A percentile compares a stretch with the other conserved stretches of the same genome.
Conservation (phyloP, 2,113 vertebrate genomes). For the Daphoenositta chrysoptera region DNA sequence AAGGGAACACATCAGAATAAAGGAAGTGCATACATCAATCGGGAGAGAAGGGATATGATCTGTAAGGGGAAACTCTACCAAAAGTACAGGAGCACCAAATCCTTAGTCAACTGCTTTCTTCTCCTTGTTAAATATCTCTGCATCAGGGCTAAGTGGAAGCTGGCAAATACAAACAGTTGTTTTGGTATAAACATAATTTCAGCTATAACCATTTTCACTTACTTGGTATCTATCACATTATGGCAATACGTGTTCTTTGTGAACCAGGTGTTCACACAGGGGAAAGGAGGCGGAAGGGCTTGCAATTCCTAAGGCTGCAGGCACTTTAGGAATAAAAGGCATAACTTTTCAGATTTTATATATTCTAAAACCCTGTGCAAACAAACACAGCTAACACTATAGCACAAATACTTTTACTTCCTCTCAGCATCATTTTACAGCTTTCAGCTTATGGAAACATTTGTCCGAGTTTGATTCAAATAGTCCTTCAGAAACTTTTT, state of each 20-base stretch:
- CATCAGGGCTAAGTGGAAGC: not conserved
- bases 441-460: conserved; percentile 7
- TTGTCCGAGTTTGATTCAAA: not conserved
- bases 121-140: not conserved
- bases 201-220: not conserved
- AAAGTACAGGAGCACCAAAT: not conserved
- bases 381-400: not conserved
- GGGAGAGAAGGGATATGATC: not conserved
- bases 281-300: not conserved
- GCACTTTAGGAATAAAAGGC: not conserved
- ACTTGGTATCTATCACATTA: not conserved
- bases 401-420: not conserved
- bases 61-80: fast-evolving
- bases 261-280: not conserved
- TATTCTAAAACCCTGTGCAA: not conserved
- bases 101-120: not conserved
- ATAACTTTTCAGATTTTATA: not conserved
- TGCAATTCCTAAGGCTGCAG: not conserved
- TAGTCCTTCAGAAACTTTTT: not conserved
- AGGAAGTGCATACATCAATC: not conserved
- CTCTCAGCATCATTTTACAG: not conserved
- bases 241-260: fast-evolving
- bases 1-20: not conserved
- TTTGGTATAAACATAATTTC: not conserved
- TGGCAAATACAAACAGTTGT: not conserved